Conservation (phyloP, 2,888 invertebrate genomes). For the Marasmarcha lunaedactyla region DNA sequence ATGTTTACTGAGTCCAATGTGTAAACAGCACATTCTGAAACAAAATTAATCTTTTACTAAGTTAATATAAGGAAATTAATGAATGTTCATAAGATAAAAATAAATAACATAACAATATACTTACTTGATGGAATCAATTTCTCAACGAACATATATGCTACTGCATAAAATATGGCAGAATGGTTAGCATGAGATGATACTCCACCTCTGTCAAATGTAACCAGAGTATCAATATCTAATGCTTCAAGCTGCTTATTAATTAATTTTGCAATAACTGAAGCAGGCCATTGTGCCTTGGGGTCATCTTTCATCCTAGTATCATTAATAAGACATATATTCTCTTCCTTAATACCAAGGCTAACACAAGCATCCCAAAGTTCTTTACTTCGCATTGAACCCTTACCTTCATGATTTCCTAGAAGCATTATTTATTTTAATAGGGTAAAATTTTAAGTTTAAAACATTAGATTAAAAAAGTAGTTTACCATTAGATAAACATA, state of each 20-base stretch:
- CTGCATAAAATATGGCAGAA: constrained; percentile 83
- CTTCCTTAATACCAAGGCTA: constrained; percentile 81
- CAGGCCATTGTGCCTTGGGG: constrained; percentile 81
- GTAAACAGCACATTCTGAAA: constrained; percentile 84
- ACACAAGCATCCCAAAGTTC: constrained; percentile 88
- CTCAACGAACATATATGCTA: constrained; percentile 82
- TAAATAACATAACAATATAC: constrained; percentile 27
- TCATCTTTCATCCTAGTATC: constrained; percentile 83
- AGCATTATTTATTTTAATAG: constrained; percentile 11
- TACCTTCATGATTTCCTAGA: constrained; percentile 75
- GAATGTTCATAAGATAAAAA: not conserved
- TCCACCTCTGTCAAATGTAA: constrained; percentile 95
- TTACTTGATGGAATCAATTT: constrained; percentile 80
- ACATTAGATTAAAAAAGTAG: not conserved
- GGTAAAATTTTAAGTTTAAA: not conserved
- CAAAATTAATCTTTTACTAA: constrained; percentile 6
- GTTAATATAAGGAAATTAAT: not conserved
- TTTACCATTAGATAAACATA: constrained; percentile 88
- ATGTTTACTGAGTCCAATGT: constrained; percentile 88
- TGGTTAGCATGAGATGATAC: constrained; percentile 96
- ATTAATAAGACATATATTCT: constrained; percentile 79
- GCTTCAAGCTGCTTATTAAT: constrained; percentile 73
- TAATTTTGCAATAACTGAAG: constrained; percentile 51
- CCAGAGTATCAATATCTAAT: constrained; percentile 83
- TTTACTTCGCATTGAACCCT: constrained; percentile 73